phyloP scores from a whole-genome alignment of 2,797 vertebrate species.

The Trachops cirrhosus region DNA sequence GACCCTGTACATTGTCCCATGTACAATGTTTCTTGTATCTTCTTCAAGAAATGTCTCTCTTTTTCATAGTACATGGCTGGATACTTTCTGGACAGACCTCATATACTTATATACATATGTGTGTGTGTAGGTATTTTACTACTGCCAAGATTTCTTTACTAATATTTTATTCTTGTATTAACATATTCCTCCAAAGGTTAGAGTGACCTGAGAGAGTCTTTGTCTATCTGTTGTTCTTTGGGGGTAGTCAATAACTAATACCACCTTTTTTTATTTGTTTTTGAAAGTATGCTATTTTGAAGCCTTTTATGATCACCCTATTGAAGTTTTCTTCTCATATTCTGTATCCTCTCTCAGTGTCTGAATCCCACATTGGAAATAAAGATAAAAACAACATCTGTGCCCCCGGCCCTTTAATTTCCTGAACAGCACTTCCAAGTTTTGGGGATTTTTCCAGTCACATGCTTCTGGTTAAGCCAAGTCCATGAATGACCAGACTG shows the following conservation, averaged over 20 bases:
- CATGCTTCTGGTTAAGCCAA: background rate
- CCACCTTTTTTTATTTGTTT: background rate
- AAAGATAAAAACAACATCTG: conserved; percentile 24
- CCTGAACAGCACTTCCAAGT: background rate
- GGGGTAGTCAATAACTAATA: background rate
- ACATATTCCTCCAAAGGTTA: background rate
- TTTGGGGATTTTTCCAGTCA: background rate
- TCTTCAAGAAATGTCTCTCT: background rate
- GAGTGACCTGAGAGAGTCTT: background rate
- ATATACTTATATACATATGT: background rate
- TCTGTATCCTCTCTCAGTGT: background rate
- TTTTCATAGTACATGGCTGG: background rate
- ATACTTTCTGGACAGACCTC: background rate
- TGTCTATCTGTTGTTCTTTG: background rate
- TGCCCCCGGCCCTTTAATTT: background rate
- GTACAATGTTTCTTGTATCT: background rate
- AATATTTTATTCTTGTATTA: conserved; percentile 17
- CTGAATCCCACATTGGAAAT: background rate
- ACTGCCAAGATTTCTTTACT: background rate
- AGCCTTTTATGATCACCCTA: background rate
- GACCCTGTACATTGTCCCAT: background rate
- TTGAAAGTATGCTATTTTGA: background rate
- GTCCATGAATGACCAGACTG: background rate
- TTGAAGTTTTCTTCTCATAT: background rate
- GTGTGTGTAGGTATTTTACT: background rate